phyloP scores from a whole-genome alignment of 2,888 invertebrate species.

The Toxonevra muliebris region DNA sequence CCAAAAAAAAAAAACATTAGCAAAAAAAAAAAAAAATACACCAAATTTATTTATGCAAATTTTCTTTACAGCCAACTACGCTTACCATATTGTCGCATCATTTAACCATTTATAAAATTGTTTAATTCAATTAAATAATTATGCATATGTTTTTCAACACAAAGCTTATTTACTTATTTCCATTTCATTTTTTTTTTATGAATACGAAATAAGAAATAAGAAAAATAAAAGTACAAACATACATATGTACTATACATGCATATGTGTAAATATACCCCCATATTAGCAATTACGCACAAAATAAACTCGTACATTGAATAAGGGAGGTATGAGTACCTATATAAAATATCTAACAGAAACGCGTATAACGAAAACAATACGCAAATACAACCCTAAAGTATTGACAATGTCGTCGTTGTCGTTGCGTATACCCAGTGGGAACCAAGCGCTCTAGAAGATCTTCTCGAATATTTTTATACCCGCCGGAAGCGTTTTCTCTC shows the following conservation, averaged over 20 bases:
- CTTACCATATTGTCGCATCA: constrained; percentile 29
- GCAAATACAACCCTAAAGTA: too few relatives aligned
- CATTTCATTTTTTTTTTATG: constrained; percentile 36
- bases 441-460: too few relatives aligned
- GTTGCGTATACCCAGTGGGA: too few relatives aligned
- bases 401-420: too few relatives aligned
- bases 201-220: constrained; percentile 28
- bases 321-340: too few relatives aligned
- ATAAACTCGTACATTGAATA: too few relatives aligned
- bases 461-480: too few relatives aligned
- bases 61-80: constrained; percentile 32
- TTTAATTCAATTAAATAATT: constrained; percentile 53
- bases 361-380: too few relatives aligned
- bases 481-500: too few relatives aligned
- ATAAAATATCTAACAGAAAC: too few relatives aligned
- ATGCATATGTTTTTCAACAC: constrained; percentile 38
- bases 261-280: background rate
- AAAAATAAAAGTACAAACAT: constrained; percentile 24
- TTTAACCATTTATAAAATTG: constrained; percentile 41
- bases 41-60: constrained; percentile 35
- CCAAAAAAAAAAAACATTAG: too few relatives aligned
- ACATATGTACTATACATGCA: background rate
- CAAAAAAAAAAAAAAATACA: background rate
- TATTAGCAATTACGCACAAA: background rate
- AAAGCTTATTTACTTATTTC: constrained; percentile 19